Evolutionary conservation across 2,113 vertebrate genomes (phyloP), one percentile per base, ranked within the genome.

Genomic region (Neodon shergylaensis): DNA sequence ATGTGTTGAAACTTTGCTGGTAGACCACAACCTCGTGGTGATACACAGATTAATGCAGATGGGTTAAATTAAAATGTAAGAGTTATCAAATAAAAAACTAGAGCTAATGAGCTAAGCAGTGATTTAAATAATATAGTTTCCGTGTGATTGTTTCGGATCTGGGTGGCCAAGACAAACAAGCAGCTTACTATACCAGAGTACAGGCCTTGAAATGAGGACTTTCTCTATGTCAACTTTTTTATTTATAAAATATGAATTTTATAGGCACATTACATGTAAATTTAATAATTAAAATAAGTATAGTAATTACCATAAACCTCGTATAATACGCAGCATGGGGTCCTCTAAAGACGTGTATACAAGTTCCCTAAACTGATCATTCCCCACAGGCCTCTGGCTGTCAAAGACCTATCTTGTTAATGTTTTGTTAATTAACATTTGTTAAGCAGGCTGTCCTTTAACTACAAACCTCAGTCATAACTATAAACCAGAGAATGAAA

Each of bases 401-500:
- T 63, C 61, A 83, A 65, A 83, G 44, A 26, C 39, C 13, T 42
- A 84, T 49, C n/a, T 91, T 22, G 63, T 87, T 90, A 68, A 95
- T 31, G 58, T n/a, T 65, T 0, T 66, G 26, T 77, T 44, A 93
- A 36, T 52, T 39, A 65, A 39, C n/a, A 44, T 73, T 90, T 88
- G 42, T 85, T 70, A 91, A 66, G 28, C 33, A 74, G 84, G 49
- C 44, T 39, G 61, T 76, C 19, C 90, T 79, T 85, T 76, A 92
- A 91, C 14, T 58, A 52, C 3, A 81, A 36, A 76, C 26, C 52
- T 47, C 54, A 61, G 58, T 70, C 88, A 95, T 52, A 89, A 65
- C 72, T 36, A 82, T 78, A 93, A 91, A 82, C 21, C 47, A 93
- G 78, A 95, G 74, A 93, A 76, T 26, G 31, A 86, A 84, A 91